Percentiles rank a stretch among this genome's conserved stretches.
Evolutionary conservation across 2,797 vertebrate species (phyloP).

Genomic region (Sebastes oblongus): DNA sequence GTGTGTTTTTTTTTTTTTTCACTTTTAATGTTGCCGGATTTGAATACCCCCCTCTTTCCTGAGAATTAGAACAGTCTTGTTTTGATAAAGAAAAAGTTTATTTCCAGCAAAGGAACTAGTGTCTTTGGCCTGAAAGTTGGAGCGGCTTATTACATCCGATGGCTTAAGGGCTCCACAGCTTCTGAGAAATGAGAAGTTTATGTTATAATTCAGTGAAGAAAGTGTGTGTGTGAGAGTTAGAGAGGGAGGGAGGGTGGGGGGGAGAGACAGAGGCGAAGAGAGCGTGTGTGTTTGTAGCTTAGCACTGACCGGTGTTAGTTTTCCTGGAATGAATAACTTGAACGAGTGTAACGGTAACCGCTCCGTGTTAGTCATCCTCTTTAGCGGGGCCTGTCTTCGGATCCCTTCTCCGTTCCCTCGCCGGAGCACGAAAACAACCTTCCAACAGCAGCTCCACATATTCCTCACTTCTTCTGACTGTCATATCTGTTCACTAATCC

Average conservation of each 20-base stretch:
- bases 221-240: conserved; percentile 17
- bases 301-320: conserved; percentile 71
- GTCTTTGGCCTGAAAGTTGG: conserved; percentile 34
- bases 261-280: not conserved
- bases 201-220: conserved; percentile 33
- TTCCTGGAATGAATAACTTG: conserved; percentile 80
- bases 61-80: conserved; percentile 36
- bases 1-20: conserved; percentile 16
- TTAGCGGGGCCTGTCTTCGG: conserved; percentile 57
- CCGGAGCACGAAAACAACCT: conserved; percentile 40
- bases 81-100: conserved; percentile 51
- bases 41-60: conserved; percentile 17
- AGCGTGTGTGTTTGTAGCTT: conserved; percentile 48
- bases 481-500: conserved; percentile 46
- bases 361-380: conserved; percentile 68
- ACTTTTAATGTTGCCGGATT: conserved; percentile 35
- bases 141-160: conserved; percentile 10
- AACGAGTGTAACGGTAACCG: conserved; percentile 60
- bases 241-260: not conserved
- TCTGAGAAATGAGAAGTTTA: conserved; percentile 57
- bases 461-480: conserved; percentile 45
- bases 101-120: conserved; percentile 38
- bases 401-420: not conserved
- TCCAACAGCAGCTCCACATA: conserved; percentile 26
- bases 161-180: conserved; percentile 36